Percentiles rank a stretch among this genome's conserved stretches.
These are phyloP conservation scores for Rhineura floridana DNA, from an alignment of 2,113 vertebrate species.

Conservation along the genomic window DNA sequence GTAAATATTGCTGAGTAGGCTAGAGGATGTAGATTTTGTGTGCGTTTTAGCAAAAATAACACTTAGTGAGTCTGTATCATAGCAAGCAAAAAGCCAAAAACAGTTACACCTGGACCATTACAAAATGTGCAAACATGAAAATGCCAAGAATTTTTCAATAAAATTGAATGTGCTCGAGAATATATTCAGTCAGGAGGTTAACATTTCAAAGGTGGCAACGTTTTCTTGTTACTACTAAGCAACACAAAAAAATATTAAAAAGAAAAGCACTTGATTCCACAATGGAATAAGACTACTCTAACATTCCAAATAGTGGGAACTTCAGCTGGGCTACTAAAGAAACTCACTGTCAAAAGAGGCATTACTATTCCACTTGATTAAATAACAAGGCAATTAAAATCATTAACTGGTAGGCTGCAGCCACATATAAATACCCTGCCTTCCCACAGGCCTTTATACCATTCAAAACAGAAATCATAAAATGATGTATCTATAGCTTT, in stretches of 20 bases:
- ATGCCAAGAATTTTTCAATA: accelerated
- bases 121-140: background rate
- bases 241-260: background rate
- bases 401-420: constrained; percentile 52
- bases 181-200: background rate
- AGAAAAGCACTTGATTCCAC: background rate
- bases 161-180: accelerated
- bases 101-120: background rate
- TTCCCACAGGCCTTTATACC: constrained; percentile 43
- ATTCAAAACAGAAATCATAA: constrained; percentile 55
- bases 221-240: accelerated
- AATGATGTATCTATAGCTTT: constrained; percentile 49
- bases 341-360: constrained; percentile 43
- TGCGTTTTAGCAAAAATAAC: constrained; percentile 16
- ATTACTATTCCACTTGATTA: constrained; percentile 49
- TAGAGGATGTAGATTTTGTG: constrained; percentile 43
- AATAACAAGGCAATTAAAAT: constrained; percentile 60
- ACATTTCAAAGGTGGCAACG: accelerated
- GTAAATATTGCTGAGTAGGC: constrained; percentile 7
- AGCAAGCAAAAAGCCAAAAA: constrained; percentile 42
- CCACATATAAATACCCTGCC: constrained; percentile 34
- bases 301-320: constrained; percentile 14
- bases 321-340: constrained; percentile 35
- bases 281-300: accelerated
- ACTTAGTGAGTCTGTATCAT: constrained; percentile 18